phyloP scores from a whole-genome alignment of 2,888 invertebrate species.

The Hirudinaria manillensis region DNA sequence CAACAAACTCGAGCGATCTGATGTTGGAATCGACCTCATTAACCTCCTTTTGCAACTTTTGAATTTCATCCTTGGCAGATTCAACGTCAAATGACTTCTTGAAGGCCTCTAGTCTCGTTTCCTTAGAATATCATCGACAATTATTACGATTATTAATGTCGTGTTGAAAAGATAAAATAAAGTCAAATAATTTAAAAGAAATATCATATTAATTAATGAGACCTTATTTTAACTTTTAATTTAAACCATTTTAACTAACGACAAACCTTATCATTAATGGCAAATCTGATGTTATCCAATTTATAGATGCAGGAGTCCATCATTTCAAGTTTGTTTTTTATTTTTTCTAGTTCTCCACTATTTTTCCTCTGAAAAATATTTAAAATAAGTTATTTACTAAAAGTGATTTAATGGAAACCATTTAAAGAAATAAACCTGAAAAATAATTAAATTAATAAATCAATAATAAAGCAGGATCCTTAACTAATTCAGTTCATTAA shows the following conservation, averaged over 20 bases:
- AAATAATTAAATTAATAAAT: neutral
- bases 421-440: neutral
- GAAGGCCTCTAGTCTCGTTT: constrained; percentile 44
- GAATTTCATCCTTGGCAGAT: constrained; percentile 52
- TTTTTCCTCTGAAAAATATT: constrained; percentile 46
- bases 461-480: neutral
- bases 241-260: neutral
- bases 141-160: neutral
- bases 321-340: constrained; percentile 46
- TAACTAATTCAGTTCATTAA: no score
- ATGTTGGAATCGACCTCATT: constrained; percentile 43
- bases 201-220: neutral
- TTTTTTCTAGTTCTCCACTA: constrained; percentile 43
- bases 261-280: constrained; percentile 47
- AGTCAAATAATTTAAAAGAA: neutral
- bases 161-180: neutral
- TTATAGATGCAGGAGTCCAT: constrained; percentile 48
- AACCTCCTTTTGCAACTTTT: constrained; percentile 47
- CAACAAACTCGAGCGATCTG: constrained; percentile 46
- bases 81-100: constrained; percentile 45
- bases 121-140: constrained; percentile 40
- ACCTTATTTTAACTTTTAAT: neutral
- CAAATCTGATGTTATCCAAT: constrained; percentile 46
- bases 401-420: neutral
- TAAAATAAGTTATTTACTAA: neutral